Conservation (phyloP, 2,888 invertebrate species). For the Agrilus cyanescens region DNA sequence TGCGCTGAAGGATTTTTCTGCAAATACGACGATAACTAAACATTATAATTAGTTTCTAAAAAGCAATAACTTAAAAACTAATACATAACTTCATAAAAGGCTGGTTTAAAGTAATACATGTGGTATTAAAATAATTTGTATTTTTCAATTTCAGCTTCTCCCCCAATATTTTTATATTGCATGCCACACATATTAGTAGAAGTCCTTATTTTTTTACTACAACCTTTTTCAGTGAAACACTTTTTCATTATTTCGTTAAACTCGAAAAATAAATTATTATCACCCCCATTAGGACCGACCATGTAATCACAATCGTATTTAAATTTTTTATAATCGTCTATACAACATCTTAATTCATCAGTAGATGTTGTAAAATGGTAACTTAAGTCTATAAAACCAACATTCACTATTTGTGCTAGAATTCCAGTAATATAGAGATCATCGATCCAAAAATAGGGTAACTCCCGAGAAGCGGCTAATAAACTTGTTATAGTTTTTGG, state of each 20-base stretch:
- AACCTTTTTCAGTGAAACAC: conserved; percentile 40
- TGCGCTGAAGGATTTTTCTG: too few species aligned
- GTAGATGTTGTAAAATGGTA: conserved; percentile 57
- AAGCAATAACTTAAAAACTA: too few species aligned
- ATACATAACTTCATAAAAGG: too few species aligned
- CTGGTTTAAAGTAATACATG: too few species aligned
- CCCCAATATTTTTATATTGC: too few species aligned
- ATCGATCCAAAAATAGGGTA: conserved; percentile 85
- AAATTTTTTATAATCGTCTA: conserved; percentile 45
- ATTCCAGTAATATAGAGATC: conserved; percentile 79
- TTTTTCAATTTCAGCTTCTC: too few species aligned
- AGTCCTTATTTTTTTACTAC: too few species aligned
- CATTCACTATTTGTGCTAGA: conserved; percentile 45
- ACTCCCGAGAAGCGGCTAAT: conserved; percentile 39
- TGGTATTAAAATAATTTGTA: too few species aligned
- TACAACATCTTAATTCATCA: conserved; percentile 62
- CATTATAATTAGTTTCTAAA: too few species aligned
- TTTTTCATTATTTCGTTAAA: conserved; percentile 50
- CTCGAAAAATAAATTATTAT: conserved; percentile 52
- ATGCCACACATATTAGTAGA: too few species aligned
- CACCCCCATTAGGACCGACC: conserved; percentile 69
- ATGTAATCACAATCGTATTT: conserved; percentile 54
- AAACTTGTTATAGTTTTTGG: conserved; percentile 48
- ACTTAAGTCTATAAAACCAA: conserved; percentile 46
- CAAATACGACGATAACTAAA: too few species aligned